Evolutionary conservation across 2,797 vertebrate species (phyloP).

Genomic region (Cryptoprocta ferox): DNA sequence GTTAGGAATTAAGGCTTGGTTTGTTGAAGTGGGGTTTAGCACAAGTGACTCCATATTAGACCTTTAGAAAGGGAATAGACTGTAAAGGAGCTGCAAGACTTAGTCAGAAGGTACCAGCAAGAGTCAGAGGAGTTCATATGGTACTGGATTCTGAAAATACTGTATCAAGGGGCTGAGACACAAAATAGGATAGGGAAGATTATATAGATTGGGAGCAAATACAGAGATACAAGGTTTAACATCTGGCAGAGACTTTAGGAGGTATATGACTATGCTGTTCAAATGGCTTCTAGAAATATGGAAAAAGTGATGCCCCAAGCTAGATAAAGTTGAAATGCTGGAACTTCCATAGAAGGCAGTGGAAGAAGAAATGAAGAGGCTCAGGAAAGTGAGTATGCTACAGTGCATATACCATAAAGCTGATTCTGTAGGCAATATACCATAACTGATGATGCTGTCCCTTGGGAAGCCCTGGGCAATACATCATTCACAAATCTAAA

Average conservation of each 20-base stretch:
- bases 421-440: too few species aligned
- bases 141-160: not conserved
- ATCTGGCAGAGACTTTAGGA: not conserved
- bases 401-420: not conserved
- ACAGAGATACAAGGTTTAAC: not conserved
- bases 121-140: not conserved
- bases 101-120: not conserved
- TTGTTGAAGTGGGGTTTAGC: not conserved
- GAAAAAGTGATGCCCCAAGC: not conserved
- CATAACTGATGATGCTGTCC: not conserved
- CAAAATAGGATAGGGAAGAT: not conserved
- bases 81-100: not conserved
- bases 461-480: not conserved
- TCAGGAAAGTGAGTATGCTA: not conserved
- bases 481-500: not conserved
- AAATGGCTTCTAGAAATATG: not conserved
- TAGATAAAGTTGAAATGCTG: not conserved
- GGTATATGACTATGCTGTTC: not conserved
- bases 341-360: too few species aligned
- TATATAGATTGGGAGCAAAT: not conserved
- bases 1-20: not conserved
- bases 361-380: not conserved
- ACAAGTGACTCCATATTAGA: not conserved
- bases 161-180: not conserved
- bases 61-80: not conserved